These are phyloP conservation scores for Plestiodon gilberti DNA, from an alignment of 2,113 vertebrate species.

Conservation along the genomic window DNA sequence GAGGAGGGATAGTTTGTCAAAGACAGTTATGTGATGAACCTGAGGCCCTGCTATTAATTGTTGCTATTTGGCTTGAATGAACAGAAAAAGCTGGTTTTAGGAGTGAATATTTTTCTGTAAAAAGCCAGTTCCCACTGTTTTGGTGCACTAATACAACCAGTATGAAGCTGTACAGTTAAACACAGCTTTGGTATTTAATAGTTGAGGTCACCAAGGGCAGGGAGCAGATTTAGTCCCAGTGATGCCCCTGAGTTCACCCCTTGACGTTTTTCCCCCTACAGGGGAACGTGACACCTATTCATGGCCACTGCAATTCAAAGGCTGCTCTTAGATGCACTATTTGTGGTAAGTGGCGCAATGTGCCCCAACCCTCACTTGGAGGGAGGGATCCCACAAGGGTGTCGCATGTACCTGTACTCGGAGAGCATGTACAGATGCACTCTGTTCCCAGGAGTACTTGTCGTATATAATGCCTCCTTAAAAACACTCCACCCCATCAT, in stretches of 20 bases:
- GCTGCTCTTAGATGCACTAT: neutral
- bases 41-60: neutral
- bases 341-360: neutral
- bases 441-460: neutral
- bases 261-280: neutral
- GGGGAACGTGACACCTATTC: neutral
- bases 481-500: neutral
- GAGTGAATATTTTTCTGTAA: neutral
- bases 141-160: neutral
- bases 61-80: neutral
- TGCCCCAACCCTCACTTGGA: neutral
- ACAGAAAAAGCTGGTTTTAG: neutral
- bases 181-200: neutral
- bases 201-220: neutral
- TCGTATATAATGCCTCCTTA: neutral
- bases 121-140: neutral
- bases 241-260: neutral
- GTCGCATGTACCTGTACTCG: neutral
- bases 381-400: neutral
- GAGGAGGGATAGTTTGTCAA: neutral
- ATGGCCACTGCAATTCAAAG: neutral
- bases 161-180: neutral
- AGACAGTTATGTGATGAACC: neutral
- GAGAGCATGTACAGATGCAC: neutral
- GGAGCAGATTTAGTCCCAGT: neutral